Evolutionary conservation across 2,797 vertebrate species (phyloP).

Genomic region (Chiloscyllium punctatum): DNA sequence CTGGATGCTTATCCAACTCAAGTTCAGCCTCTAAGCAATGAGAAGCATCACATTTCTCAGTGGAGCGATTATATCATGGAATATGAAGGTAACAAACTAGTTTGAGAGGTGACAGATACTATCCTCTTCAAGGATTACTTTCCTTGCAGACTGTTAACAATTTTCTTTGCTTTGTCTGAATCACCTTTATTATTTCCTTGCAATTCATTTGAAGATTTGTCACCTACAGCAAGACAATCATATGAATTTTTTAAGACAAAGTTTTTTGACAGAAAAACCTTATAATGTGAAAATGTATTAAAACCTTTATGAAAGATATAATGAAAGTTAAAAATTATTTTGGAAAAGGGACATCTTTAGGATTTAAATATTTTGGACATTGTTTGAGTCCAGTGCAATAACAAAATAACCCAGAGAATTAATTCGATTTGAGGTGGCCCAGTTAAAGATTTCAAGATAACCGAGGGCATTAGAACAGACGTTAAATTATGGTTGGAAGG

Average conservation of each 20-base stretch:
- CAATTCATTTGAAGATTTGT: not conserved
- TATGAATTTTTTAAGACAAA: not conserved
- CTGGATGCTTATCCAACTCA: not conserved
- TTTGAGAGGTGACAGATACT: not conserved
- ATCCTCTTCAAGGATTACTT: no score
- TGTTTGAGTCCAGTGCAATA: not conserved
- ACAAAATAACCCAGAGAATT: not conserved
- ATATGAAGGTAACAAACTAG: no score
- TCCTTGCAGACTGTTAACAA: not conserved
- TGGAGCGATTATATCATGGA: not conserved
- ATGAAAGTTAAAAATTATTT: not conserved
- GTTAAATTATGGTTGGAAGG: no score
- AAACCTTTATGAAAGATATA: not conserved
- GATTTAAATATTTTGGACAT: not conserved
- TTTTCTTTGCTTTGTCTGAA: not conserved
- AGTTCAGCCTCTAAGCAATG: not conserved
- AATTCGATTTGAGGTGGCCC: not conserved
- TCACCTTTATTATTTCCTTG: not conserved
- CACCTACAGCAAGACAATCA: not conserved
- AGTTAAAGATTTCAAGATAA: not conserved
- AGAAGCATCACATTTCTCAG: not conserved
- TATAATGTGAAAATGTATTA: not conserved
- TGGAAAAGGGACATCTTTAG: not conserved
- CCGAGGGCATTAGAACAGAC: not conserved
- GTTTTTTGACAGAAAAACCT: not conserved